These are phyloP conservation scores for Dipus sagitta DNA, from an alignment of 2,797 vertebrate species.

Conservation along the genomic window DNA sequence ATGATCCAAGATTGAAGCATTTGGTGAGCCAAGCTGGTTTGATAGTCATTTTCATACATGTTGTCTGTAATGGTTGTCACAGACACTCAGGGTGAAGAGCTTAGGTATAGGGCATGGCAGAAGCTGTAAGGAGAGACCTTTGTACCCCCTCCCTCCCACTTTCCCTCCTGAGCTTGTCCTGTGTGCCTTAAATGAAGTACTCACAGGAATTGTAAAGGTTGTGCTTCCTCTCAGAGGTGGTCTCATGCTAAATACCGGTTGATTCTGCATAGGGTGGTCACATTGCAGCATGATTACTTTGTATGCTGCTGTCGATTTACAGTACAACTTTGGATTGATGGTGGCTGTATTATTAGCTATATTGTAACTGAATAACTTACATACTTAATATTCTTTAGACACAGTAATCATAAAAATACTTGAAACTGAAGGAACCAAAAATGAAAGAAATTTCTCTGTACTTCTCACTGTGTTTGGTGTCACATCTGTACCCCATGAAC, in stretches of 20 bases:
- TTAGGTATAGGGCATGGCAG: background rate
- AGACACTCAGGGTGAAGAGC: background rate
- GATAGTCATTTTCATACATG: background rate
- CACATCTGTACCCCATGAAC: background rate
- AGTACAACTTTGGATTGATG: background rate
- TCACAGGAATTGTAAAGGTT: background rate
- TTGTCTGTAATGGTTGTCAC: background rate
- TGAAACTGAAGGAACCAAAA: background rate
- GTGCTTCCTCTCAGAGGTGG: background rate
- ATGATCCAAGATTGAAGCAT: background rate
- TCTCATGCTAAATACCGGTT: background rate
- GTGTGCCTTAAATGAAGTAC: background rate
- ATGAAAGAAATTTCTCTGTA: slow-evolving; percentile 1
- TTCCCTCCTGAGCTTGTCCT: background rate
- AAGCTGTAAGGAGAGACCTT: too few species aligned
- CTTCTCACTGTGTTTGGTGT: background rate
- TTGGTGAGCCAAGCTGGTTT: background rate
- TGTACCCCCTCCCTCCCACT: background rate
- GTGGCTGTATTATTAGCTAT: background rate
- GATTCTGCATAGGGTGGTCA: background rate
- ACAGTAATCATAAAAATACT: background rate
- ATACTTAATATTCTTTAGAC: slow-evolving; percentile 13
- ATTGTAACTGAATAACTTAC: background rate
- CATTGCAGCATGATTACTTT: slow-evolving; percentile 18
- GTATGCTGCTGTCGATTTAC: background rate